Percentiles rank a stretch among this genome's conserved stretches.
Conservation (phyloP, 2,797 vertebrate genomes). For the Premnoplex brunnescens region DNA sequence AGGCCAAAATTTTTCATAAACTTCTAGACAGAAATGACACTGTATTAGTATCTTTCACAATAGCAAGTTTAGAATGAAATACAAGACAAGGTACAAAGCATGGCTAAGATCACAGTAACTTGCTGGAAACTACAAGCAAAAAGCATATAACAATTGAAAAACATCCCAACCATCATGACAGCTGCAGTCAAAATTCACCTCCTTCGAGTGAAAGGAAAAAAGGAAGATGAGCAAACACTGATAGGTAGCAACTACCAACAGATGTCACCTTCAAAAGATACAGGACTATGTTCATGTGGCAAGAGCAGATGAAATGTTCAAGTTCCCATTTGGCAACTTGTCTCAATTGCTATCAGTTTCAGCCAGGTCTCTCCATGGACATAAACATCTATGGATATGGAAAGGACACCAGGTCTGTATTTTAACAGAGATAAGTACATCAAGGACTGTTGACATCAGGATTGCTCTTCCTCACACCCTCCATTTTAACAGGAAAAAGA, state of each 20-base stretch:
- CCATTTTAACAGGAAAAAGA: neutral
- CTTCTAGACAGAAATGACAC: neutral
- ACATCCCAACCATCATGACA: neutral
- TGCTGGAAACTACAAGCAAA: neutral
- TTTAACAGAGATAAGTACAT: neutral
- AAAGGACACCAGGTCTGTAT: neutral
- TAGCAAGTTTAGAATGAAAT: neutral
- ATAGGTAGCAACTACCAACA: neutral
- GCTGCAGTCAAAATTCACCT: constrained; percentile 26
- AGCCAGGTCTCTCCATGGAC: neutral
- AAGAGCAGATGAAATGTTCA: neutral
- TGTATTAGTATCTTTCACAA: neutral
- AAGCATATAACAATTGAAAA: neutral
- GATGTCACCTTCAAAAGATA: neutral
- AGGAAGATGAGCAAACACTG: neutral
- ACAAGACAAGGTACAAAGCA: neutral
- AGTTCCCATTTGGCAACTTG: neutral
- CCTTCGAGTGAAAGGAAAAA: neutral
- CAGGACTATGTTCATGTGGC: neutral
- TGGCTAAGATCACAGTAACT: neutral
- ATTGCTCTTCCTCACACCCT: neutral
- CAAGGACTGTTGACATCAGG: neutral
- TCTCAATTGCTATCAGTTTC: neutral
- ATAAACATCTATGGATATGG: fast-evolving
- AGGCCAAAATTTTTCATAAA: neutral